Percentiles rank a stretch among this genome's conserved stretches.
phyloP scores from a whole-genome alignment of 2,797 vertebrate genomes.

The Leptoclinus maculatus region DNA sequence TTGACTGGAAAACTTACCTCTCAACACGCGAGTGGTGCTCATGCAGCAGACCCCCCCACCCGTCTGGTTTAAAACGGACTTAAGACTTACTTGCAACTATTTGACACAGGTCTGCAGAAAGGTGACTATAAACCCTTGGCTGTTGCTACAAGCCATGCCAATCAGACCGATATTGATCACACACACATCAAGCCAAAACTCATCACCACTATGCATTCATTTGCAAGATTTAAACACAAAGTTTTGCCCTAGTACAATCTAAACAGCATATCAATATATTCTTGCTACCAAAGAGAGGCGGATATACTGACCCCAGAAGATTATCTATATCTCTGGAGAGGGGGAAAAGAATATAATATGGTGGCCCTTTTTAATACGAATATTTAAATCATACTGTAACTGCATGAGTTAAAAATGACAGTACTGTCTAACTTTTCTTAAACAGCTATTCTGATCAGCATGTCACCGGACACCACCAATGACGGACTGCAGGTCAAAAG shows the following conservation, averaged over 20 bases:
- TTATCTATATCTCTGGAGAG: slow-evolving; percentile 51
- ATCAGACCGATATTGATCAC: slow-evolving; percentile 50
- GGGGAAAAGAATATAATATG: slow-evolving; percentile 25
- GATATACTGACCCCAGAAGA: slow-evolving; percentile 67
- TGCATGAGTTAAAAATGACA: slow-evolving; percentile 68
- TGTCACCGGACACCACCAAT: slow-evolving; percentile 75
- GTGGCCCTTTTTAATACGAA: slow-evolving; percentile 54
- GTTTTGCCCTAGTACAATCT: slow-evolving; percentile 67
- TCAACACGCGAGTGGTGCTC: neutral
- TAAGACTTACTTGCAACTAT: slow-evolving; percentile 54
- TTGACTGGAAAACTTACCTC: slow-evolving; percentile 36
- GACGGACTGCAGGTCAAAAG: slow-evolving; percentile 67
- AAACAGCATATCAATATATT: slow-evolving; percentile 70
- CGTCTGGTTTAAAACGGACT: slow-evolving; percentile 1
- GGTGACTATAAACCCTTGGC: slow-evolving; percentile 60
- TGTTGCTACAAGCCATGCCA: slow-evolving; percentile 64
- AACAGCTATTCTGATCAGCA: slow-evolving; percentile 68
- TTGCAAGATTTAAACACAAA: slow-evolving; percentile 66
- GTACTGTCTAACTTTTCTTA: slow-evolving; percentile 55
- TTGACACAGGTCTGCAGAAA: slow-evolving; percentile 62
- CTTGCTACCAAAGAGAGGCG: slow-evolving; percentile 74
- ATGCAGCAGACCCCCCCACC: neutral
- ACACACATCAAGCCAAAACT: slow-evolving; percentile 59
- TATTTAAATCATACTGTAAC: slow-evolving; percentile 58
- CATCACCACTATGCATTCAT: slow-evolving; percentile 66